These are phyloP conservation scores for Pseudomyrmex pallidus DNA, from an alignment of 1,140 invertebrate genomes.

Conservation along the genomic window DNA sequence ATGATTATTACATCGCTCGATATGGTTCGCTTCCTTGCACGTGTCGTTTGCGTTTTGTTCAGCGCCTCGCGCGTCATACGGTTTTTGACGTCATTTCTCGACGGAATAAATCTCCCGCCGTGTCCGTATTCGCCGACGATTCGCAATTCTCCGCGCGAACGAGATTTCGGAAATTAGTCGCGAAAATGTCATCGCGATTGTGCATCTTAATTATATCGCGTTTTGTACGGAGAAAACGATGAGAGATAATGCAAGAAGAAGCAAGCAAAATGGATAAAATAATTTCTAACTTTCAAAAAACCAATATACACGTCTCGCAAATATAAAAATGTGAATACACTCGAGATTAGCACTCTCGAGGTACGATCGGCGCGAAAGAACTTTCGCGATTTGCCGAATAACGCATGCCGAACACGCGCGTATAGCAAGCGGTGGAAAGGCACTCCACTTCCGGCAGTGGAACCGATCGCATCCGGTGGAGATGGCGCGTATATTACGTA, in stretches of 20 bases:
- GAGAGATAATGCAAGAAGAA: background rate
- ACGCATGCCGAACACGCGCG: slow-evolving; percentile 51
- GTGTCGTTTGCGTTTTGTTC: slow-evolving; percentile 1
- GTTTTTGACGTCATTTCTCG: slow-evolving; percentile 49
- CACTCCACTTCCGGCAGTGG: slow-evolving; percentile 68
- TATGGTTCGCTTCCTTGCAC: slow-evolving; percentile 5
- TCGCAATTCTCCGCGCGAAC: background rate
- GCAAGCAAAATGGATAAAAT: too few relatives aligned
- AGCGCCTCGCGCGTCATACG: slow-evolving; percentile 1
- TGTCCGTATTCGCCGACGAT: background rate
- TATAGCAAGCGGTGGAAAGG: slow-evolving; percentile 66
- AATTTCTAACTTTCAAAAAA: too few relatives aligned
- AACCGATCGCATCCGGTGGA: slow-evolving; percentile 71
- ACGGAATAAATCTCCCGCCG: slow-evolving; percentile 31
- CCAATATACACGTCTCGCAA: too few relatives aligned
- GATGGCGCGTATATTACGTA: slow-evolving; percentile 54
- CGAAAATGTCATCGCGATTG: background rate
- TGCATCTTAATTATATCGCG: background rate
- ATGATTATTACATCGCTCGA: slow-evolving; percentile 19
- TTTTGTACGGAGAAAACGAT: background rate
- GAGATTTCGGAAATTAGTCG: background rate
- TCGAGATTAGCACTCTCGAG: background rate
- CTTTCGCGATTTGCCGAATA: slow-evolving; percentile 17
- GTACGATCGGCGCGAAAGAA: background rate
- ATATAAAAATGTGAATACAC: too few relatives aligned